Percentiles rank a stretch among this genome's conserved stretches.
Evolutionary conservation across 2,797 vertebrate species (phyloP).

Genomic region (Calcarius lapponicus): DNA sequence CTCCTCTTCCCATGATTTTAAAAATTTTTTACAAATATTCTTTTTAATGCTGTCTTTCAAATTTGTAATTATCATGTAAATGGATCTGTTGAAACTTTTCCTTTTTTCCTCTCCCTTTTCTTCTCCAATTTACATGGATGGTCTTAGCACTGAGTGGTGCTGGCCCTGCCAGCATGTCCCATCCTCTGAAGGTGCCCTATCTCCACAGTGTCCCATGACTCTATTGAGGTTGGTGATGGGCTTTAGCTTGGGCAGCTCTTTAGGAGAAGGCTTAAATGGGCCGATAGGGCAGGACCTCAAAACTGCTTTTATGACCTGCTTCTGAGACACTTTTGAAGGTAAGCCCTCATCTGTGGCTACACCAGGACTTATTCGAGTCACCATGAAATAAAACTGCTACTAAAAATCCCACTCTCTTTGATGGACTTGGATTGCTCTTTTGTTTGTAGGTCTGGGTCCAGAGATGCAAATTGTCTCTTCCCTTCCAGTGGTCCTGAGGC

Average conservation of each 20-base stretch:
- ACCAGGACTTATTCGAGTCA: not conserved
- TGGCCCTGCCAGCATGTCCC: not conserved
- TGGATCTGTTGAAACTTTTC: not conserved
- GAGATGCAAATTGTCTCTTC: not conserved
- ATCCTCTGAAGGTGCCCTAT: too few relatives aligned
- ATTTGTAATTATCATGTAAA: not conserved
- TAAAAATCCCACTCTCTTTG: not conserved
- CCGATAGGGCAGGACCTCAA: not conserved
- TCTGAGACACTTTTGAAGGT: not conserved
- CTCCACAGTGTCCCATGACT: fast-evolving
- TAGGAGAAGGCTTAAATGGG: not conserved
- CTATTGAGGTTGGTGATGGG: fast-evolving
- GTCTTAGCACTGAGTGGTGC: not conserved
- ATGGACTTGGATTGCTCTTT: not conserved
- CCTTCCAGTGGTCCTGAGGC: not conserved
- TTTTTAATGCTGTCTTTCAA: not conserved
- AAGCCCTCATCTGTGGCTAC: not conserved
- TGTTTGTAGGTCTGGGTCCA: not conserved
- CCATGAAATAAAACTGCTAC: not conserved
- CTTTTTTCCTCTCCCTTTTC: not conserved
- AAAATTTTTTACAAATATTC: not conserved
- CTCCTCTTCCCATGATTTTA: not conserved
- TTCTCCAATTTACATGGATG: not conserved
- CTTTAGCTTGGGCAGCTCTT: not conserved
- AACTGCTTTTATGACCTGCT: not conserved